Evolutionary conservation across 1,140 invertebrate species (phyloP), one percentile per base, ranked within the genome.

Genomic region (Calycopis cecrops): DNA sequence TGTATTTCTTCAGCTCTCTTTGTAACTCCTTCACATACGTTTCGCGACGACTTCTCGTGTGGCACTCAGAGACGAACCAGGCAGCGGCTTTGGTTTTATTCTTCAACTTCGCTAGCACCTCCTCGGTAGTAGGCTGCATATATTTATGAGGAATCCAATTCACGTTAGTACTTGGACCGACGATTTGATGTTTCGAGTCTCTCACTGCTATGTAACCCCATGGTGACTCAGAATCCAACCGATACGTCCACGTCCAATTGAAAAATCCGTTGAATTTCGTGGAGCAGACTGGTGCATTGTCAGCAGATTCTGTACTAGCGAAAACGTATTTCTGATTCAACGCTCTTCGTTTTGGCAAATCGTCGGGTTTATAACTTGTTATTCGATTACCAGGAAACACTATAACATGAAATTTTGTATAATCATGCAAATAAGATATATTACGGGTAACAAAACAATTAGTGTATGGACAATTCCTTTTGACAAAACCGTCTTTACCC

Each of bases 11-110:
- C 34, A 95, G 87, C 56, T 90, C 79, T 38, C 88, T 84, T 48
- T 87, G 60, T 1, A 95, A 79, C 53, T 92, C 75, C 28, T 70
- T 60, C 0, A 90, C 92, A 64, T 90, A 93, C 0, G 73, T 54
- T 62, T 91, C 81, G 10, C 93, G 76, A 4, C 76, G 76, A 61
- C 90, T 91, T 17, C 63, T 70, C 0, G 90, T 86, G 3, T 71
- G 17, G 64, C 93, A 94, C 67, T 94, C 92, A 33, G 91, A 92
- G 2, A 92, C 91, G 61, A 93, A 90, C 92, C 92, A 93, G 3
- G 89, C 89, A 0, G 90, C 90, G 14, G 85, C 74, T 69, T 84
- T 89, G 9, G 55, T 85, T 63, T 89, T 88, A 10, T 62, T 84
- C 53, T 70, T 87, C 42, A 90, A 77, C 56, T 72, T 63, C 4